Conservation (phyloP, 2,113 vertebrate species). For the Tinamus guttatus region DNA sequence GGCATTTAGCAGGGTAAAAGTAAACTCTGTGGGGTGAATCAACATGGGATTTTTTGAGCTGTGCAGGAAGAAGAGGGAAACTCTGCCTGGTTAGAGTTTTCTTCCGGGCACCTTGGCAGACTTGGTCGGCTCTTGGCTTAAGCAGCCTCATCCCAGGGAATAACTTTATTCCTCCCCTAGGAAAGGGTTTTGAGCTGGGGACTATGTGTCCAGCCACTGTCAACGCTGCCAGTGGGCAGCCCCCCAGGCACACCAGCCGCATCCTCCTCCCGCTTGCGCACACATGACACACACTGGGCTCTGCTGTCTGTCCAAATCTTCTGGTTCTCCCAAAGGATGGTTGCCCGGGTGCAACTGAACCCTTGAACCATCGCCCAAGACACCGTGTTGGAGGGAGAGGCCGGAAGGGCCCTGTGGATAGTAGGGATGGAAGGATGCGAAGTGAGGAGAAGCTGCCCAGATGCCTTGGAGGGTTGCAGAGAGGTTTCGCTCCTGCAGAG, state of each 20-base stretch:
- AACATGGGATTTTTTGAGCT: constrained; percentile 72
- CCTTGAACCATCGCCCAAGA: neutral
- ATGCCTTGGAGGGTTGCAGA: too few species aligned
- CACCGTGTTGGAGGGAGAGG: rapidly evolving
- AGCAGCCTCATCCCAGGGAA: neutral
- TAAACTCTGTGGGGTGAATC: constrained; percentile 73
- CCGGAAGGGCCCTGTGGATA: neutral
- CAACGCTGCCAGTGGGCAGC: neutral
- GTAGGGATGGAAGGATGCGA: neutral
- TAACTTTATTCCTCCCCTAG: too few species aligned
- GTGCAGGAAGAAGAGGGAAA: constrained; percentile 63
- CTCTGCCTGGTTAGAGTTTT: constrained; percentile 23
- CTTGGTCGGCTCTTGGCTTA: constrained; percentile 6
- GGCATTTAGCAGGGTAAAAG: constrained; percentile 78
- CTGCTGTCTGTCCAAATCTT: neutral
- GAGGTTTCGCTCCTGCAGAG: neutral
- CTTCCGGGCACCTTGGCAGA: constrained; percentile 19
- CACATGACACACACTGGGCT: neutral
- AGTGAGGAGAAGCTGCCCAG: constrained; percentile 12
- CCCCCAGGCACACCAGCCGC: rapidly evolving
- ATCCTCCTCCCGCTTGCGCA: neutral
- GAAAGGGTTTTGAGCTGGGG: neutral
- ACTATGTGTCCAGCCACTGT: neutral
- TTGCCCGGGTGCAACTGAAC: neutral
- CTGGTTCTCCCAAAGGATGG: rapidly evolving